Evolutionary conservation across 2,113 vertebrate species (phyloP).

Genomic region (Calidris pygmaea): DNA sequence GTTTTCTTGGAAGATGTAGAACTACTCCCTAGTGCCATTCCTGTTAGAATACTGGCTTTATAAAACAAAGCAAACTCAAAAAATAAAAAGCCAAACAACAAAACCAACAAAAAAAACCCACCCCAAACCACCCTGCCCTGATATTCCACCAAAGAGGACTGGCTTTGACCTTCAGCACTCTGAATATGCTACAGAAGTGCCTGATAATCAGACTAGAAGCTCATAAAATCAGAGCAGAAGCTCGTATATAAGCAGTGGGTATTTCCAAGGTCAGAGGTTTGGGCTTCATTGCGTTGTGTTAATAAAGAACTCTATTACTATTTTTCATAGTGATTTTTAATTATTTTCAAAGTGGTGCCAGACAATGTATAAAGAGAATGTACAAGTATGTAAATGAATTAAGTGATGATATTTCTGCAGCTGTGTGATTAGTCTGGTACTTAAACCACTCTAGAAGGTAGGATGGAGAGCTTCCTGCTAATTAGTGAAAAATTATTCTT

Average conservation of each 20-base stretch:
- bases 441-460: not conserved
- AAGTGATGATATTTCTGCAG: not conserved
- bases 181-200: not conserved
- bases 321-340: not conserved
- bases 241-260: fast-evolving
- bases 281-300: not conserved
- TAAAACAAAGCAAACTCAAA: not conserved
- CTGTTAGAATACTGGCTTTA: not conserved
- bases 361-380: not conserved
- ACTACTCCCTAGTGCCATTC: not conserved
- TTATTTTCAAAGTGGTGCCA: not conserved
- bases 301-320: not conserved
- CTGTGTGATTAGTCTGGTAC: not conserved
- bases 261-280: not conserved
- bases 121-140: not conserved
- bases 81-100: not conserved
- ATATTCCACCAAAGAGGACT: not conserved
- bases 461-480: not conserved
- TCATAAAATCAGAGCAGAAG: not conserved
- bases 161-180: not conserved
- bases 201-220: not conserved
- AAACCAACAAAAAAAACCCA: not conserved
- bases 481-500: not conserved
- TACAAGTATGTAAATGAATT: not conserved
- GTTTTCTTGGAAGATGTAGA: not conserved